phyloP scores from a whole-genome alignment of 2,113 vertebrate genomes.

The Pipra filicauda region DNA sequence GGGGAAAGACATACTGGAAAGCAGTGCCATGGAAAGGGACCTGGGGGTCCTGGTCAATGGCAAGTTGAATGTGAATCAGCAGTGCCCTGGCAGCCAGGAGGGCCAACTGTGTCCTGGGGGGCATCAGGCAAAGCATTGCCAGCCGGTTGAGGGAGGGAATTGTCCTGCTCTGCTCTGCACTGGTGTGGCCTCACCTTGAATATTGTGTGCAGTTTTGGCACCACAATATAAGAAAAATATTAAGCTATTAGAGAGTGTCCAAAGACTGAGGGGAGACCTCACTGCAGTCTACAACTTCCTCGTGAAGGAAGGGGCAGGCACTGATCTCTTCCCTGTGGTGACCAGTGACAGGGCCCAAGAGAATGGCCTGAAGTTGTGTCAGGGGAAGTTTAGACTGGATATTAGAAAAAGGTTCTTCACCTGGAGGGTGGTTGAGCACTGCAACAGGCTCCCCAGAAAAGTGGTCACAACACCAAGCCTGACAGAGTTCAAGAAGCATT shows the following conservation, averaged over 20 bases:
- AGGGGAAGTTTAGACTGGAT: neutral
- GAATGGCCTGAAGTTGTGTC: neutral
- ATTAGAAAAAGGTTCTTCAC: neutral
- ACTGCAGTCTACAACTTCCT: neutral
- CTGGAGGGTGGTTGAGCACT: too few relatives aligned
- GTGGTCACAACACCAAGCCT: neutral
- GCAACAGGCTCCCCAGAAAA: neutral
- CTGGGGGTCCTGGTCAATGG: neutral
- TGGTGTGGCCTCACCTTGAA: neutral
- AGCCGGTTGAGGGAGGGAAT: neutral
- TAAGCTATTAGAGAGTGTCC: neutral
- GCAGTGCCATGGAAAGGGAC: neutral
- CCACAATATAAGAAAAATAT: neutral
- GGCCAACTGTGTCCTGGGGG: neutral
- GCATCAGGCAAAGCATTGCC: neutral
- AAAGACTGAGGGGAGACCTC: neutral
- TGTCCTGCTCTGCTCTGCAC: neutral
- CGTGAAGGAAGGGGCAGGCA: neutral
- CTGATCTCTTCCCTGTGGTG: neutral
- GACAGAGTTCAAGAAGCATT: neutral
- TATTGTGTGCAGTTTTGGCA: neutral
- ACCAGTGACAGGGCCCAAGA: neutral
- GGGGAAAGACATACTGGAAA: neutral
- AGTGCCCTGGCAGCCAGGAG: neutral
- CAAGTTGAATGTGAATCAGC: neutral